phyloP scores from a whole-genome alignment of 2,797 vertebrate species.

The Enteromius viviparus region DNA sequence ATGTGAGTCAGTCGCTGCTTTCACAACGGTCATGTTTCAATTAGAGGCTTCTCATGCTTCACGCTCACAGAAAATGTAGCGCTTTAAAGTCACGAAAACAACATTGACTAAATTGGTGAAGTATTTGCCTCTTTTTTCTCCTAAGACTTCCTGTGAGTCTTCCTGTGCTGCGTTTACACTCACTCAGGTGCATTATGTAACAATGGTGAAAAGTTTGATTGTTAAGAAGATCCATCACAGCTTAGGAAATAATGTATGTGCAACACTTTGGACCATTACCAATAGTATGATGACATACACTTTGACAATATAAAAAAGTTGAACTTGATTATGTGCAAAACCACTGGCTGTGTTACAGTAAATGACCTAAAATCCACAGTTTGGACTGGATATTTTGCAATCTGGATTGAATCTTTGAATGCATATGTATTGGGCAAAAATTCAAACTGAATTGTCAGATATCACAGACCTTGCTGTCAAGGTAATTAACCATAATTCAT shows the following conservation, averaged over 20 bases:
- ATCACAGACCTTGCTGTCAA: not conserved
- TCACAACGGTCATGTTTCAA: not conserved
- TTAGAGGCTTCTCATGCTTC: conserved; percentile 67
- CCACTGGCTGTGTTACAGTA: not conserved
- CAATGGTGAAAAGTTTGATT: not conserved
- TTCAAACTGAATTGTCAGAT: not conserved
- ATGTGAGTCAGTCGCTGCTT: conserved; percentile 25
- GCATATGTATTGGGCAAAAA: conserved; percentile 12
- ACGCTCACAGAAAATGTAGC: conserved; percentile 64
- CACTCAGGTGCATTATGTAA: conserved; percentile 16
- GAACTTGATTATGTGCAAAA: not conserved
- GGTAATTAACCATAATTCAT: not conserved
- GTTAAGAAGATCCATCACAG: not conserved
- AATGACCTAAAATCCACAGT: not conserved
- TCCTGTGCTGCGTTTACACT: not conserved
- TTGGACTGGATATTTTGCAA: not conserved
- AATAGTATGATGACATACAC: not conserved
- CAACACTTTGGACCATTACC: not conserved
- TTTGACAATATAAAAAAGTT: not conserved
- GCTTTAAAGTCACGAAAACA: conserved; percentile 68
- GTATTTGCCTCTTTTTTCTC: conserved; percentile 39
- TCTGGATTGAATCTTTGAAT: conserved; percentile 19
- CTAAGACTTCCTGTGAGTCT: not conserved
- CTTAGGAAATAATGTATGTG: not conserved
- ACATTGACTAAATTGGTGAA: conserved; percentile 34